Conservation (phyloP, 2,797 vertebrate species). For the Micrastur ruficollis region DNA sequence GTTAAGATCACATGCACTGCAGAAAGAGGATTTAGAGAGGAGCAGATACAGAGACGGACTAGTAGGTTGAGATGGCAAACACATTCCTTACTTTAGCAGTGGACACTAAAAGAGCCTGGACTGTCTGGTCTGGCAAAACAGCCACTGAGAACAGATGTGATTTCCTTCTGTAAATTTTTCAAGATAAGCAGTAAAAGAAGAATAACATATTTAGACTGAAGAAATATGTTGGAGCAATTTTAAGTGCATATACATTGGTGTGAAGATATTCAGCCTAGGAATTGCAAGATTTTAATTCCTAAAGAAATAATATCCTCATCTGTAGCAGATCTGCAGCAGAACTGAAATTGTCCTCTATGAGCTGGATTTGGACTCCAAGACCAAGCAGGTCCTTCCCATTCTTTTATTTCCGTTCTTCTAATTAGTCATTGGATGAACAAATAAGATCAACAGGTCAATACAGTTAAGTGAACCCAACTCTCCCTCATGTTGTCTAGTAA, state of each 20-base stretch:
- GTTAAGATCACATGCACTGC: neutral
- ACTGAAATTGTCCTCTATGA: neutral
- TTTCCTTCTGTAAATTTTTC: neutral
- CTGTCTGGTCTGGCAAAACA: neutral
- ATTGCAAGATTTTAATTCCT: neutral
- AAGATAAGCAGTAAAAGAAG: neutral
- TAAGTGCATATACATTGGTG: neutral
- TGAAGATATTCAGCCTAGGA: neutral
- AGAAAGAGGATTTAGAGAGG: neutral
- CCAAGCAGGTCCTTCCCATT: neutral
- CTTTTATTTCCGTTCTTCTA: neutral
- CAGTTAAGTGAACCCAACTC: neutral
- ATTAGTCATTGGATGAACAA: neutral
- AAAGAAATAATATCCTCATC: neutral
- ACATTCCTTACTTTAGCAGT: neutral
- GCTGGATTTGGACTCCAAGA: neutral
- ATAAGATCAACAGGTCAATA: neutral
- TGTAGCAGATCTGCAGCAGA: neutral
- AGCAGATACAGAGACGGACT: neutral
- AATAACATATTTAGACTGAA: neutral
- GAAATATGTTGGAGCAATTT: neutral
- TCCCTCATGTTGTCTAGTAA: neutral
- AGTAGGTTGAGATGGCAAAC: neutral
- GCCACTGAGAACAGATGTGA: neutral
- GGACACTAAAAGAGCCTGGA: neutral